A percentile compares a stretch with the other conserved stretches of the same genome.
These are phyloP conservation scores for Nezara viridula DNA, from an alignment of 2,888 invertebrate genomes.

Conservation along the genomic window DNA sequence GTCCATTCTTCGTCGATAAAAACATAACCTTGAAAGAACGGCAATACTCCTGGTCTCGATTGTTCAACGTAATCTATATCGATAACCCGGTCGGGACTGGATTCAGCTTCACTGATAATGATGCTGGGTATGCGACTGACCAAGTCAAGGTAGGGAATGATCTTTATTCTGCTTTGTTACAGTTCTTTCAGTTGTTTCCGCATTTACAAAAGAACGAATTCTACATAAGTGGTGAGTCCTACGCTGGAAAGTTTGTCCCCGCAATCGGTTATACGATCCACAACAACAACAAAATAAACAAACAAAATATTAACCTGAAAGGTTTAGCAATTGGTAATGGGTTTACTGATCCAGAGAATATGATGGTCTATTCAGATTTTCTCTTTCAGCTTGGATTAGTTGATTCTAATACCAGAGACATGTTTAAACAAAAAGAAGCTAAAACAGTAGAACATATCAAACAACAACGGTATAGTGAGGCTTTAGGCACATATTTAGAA, in stretches of 20 bases:
- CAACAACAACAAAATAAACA: slow-evolving; percentile 1
- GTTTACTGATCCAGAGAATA: background rate
- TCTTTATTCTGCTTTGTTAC: background rate
- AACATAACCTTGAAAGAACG: background rate
- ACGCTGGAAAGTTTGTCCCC: background rate
- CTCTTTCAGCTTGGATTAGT: background rate
- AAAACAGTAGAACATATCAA: slow-evolving; percentile 66
- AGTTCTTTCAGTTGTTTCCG: slow-evolving; percentile 2
- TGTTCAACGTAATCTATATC: background rate
- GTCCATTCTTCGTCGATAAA: background rate
- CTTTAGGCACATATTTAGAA: slow-evolving; percentile 41
- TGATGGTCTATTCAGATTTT: background rate
- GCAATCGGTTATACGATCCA: background rate
- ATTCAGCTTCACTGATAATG: background rate
- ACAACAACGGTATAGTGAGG: slow-evolving; percentile 58
- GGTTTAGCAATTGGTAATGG: background rate
- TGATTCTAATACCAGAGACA: background rate
- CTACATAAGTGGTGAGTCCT: background rate
- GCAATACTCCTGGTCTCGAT: background rate
- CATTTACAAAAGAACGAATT: background rate
- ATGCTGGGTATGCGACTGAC: background rate
- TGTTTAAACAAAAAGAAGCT: background rate
- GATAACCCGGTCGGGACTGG: background rate
- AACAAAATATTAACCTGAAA: background rate
- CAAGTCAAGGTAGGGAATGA: background rate